Evolutionary conservation across 2,797 vertebrate genomes (phyloP), one percentile per base, ranked within the genome.

Genomic region (Telmatherina bonti): DNA sequence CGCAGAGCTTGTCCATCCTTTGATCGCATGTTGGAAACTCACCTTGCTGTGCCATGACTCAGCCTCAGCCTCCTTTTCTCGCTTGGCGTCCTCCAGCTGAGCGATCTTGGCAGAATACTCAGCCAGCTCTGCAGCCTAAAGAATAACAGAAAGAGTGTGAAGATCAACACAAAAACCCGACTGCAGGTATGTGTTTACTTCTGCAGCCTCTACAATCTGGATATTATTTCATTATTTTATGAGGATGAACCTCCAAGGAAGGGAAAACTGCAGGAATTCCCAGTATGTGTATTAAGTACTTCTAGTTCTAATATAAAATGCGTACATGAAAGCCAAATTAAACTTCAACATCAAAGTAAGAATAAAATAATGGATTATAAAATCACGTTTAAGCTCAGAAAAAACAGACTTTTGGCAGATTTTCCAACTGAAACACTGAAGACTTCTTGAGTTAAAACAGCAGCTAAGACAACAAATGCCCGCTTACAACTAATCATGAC

Each of bases 1-100:
- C 10, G 26, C 13, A 4, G 11, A 51, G 24, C 0, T 31, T 8
- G 45, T 26, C 3, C 33, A 10, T 60, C 55, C 59, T 67, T 65
- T 54, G 57, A 62, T 29, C 2, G 2, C 1, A 12, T 36, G 30
- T 24, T 29, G 65, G 57, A 76, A 18, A 63, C 78, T 94, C 89
- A 99, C 98, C 92, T 96, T 95, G 89, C 82, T 91, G 79, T 99
- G 97, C 98, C 97, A 99, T 82, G 96, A 89, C 62, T 96, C 95
- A 1, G 96, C 97, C 79, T 99, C 98, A 0, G 93, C 94, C 79
- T 99, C 98, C 87, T 99, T 98, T 62, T 82, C 81, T 77, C 82
- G 93, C 89, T 95, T 95, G 5, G 95, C 95, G 84, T 99, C 96
- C 88, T 99, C 98, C 83, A 99, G 94, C 27, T 95, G 78, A 0